phyloP scores from a whole-genome alignment of 2,888 invertebrate species.

The Acholoe squamosa region DNA sequence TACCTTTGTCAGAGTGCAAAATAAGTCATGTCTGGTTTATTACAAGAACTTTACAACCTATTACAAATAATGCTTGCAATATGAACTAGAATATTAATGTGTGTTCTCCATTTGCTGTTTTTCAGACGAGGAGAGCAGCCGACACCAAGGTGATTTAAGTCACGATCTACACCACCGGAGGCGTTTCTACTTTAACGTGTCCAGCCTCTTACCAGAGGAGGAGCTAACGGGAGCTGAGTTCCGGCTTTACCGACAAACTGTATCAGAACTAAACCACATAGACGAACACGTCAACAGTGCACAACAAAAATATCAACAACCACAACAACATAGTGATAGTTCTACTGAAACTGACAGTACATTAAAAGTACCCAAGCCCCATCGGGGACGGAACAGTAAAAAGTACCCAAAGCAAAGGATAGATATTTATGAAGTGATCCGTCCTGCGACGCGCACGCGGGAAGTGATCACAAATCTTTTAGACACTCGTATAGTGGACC shows the following conservation, averaged over 20 bases:
- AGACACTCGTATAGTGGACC: conserved; percentile 89
- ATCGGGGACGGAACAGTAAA: not conserved
- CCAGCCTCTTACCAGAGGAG: conserved; percentile 51
- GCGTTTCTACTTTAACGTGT: conserved; percentile 58
- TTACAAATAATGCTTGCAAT: not conserved
- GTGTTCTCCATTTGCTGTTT: not conserved
- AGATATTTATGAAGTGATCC: conserved; percentile 81
- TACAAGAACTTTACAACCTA: too few species aligned
- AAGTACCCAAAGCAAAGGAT: conserved; percentile 69
- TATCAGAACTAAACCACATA: not conserved
- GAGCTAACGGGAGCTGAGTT: conserved; percentile 41
- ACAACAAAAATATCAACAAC: conserved; percentile 38
- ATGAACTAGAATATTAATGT: conserved; percentile 2
- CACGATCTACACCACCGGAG: conserved; percentile 44
- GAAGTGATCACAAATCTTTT: conserved; percentile 89
- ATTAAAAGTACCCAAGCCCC: not conserved
- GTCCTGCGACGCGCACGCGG: conserved; percentile 80
- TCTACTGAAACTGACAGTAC: conserved; percentile 22
- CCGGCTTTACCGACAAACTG: conserved; percentile 52
- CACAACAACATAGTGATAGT: conserved; percentile 20
- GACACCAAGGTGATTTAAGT: conserved; percentile 39
- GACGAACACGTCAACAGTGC: conserved; percentile 13
- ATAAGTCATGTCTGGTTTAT: too few species aligned
- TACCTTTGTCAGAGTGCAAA: too few species aligned
- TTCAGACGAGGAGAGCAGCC: conserved; percentile 41